Conservation (phyloP, 2,888 invertebrate species). For the Drosophila koepferae region DNA sequence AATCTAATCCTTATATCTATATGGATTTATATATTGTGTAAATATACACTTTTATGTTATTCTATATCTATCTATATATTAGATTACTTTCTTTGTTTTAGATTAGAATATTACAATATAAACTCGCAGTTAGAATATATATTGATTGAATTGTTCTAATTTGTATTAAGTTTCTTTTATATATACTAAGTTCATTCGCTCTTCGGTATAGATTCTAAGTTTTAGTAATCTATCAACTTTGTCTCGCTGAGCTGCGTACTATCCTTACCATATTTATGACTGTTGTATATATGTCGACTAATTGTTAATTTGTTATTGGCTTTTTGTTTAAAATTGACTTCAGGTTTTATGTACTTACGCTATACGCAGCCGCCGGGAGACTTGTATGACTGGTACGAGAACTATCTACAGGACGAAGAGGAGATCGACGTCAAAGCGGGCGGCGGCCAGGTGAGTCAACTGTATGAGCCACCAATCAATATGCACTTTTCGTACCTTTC, state of each 20-base stretch:
- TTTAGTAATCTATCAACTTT: neutral
- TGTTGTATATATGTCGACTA: conserved; percentile 6
- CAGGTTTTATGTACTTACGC: conserved; percentile 92
- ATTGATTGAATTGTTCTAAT: too few species aligned
- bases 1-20: neutral
- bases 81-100: too few species aligned
- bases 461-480: conserved; percentile 70
- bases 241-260: conserved; percentile 20
- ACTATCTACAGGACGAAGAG: conserved; percentile 98
- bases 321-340: neutral
- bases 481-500: conserved; percentile 13
- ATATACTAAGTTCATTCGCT: neutral
- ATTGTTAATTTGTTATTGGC: conserved; percentile 5
- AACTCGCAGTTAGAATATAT: too few species aligned
- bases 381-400: conserved; percentile 98
- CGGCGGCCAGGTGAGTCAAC: conserved; percentile 91
- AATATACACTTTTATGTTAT: too few species aligned
- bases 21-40: too few species aligned
- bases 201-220: neutral
- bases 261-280: neutral
- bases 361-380: conserved; percentile 98
- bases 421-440: conserved; percentile 99
- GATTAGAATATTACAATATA: too few species aligned
- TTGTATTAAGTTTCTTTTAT: neutral
- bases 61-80: too few species aligned